These are phyloP conservation scores for Drosophila pectinifera DNA, from an alignment of 1,140 invertebrate genomes.

Conservation along the genomic window DNA sequence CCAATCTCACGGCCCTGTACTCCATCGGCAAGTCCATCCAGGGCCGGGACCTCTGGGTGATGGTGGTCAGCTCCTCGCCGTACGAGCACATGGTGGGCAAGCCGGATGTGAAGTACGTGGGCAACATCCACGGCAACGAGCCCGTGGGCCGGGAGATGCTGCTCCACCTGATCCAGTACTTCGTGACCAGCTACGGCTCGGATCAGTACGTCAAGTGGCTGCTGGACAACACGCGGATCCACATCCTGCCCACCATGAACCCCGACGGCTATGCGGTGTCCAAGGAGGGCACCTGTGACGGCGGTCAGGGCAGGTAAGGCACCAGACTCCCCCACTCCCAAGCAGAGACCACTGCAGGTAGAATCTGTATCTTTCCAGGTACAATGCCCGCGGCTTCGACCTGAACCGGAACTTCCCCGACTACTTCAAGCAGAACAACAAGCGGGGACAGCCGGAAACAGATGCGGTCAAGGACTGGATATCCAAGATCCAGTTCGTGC, in stretches of 20 bases:
- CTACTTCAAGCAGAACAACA: slow-evolving; percentile 95
- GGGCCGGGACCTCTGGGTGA: slow-evolving; percentile 96
- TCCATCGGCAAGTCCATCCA: slow-evolving; percentile 96
- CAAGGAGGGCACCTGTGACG: slow-evolving; percentile 94
- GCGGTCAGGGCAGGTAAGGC: slow-evolving; percentile 92
- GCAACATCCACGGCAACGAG: slow-evolving; percentile 96
- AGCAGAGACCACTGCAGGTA: too few relatives aligned
- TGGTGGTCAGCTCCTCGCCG: slow-evolving; percentile 95
- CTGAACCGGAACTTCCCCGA: slow-evolving; percentile 97
- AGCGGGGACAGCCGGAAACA: slow-evolving; percentile 95
- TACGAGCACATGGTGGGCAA: slow-evolving; percentile 96
- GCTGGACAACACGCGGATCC: slow-evolving; percentile 95
- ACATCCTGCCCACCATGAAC: slow-evolving; percentile 97
- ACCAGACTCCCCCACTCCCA: too few relatives aligned
- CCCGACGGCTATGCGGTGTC: slow-evolving; percentile 96
- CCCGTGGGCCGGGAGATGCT: slow-evolving; percentile 95
- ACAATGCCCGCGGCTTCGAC: slow-evolving; percentile 94
- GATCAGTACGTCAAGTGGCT: slow-evolving; percentile 94
- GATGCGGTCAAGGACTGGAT: slow-evolving; percentile 97
- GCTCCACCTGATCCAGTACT: slow-evolving; percentile 94
- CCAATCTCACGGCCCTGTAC: slow-evolving; percentile 94
- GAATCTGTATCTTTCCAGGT: too few relatives aligned
- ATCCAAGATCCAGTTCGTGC: slow-evolving; percentile 95
- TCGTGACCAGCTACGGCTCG: slow-evolving; percentile 92
- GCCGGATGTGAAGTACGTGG: slow-evolving; percentile 96